Percentiles rank a stretch among this genome's conserved stretches.
phyloP scores from a whole-genome alignment of 1,140 invertebrate genomes.

The Acarapis woodi region DNA sequence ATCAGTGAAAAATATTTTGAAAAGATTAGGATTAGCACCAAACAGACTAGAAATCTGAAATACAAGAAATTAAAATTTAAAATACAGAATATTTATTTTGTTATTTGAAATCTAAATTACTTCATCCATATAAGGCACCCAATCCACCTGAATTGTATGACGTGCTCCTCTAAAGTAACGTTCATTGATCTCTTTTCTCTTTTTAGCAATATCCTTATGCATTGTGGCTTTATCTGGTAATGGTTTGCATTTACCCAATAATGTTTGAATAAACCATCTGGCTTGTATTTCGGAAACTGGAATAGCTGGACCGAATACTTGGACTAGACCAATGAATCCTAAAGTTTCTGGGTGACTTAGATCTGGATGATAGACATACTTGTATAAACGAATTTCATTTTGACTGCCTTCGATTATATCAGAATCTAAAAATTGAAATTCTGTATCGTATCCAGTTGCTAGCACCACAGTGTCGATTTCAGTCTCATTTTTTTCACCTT shows the following conservation, averaged over 20 bases:
- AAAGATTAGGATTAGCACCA: constrained; percentile 17
- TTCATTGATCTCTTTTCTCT: constrained; percentile 13
- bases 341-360: constrained; percentile 15
- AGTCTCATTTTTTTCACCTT: constrained; percentile 9
- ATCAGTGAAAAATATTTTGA: constrained; percentile 16
- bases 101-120: too few relatives aligned
- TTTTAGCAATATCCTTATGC: constrained; percentile 17
- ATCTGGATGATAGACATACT: constrained; percentile 20
- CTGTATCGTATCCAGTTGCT: constrained; percentile 19
- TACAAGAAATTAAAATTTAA: too few relatives aligned
- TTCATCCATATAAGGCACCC: constrained; percentile 17
- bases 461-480: constrained; percentile 17
- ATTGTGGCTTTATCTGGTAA: constrained; percentile 16
- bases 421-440: constrained; percentile 18
- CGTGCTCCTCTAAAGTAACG: constrained; percentile 16
- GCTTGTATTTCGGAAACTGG: constrained; percentile 24
- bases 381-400: constrained; percentile 21
- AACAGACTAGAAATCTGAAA: constrained; percentile 11
- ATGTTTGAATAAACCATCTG: constrained; percentile 16
- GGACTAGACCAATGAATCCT: constrained; percentile 23
- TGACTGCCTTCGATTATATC: constrained; percentile 12
- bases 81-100: too few relatives aligned
- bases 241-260: constrained; percentile 1
- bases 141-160: constrained; percentile 21
- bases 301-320: constrained; percentile 22